Percentiles rank a stretch among this genome's conserved stretches.
These are phyloP conservation scores for Brachionus calyciflorus DNA, from an alignment of 1,140 invertebrate genomes.

Conservation along the genomic window DNA sequence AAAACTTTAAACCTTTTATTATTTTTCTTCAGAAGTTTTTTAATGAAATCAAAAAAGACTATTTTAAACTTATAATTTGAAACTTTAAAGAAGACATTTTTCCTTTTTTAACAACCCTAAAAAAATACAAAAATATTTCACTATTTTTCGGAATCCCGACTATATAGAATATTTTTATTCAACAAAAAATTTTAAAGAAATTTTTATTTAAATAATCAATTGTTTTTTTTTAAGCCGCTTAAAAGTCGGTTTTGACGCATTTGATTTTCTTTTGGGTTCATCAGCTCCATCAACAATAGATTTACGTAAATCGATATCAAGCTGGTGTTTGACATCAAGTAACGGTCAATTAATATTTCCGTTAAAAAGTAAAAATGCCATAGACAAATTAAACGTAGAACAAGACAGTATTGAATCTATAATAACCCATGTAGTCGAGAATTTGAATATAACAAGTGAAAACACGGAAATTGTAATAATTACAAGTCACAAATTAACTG, in stretches of 20 bases:
- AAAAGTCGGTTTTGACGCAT: conserved; percentile 31
- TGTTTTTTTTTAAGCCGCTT: background rate
- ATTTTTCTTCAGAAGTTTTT: too few relatives aligned
- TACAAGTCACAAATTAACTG: conserved; percentile 26
- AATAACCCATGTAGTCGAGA: background rate
- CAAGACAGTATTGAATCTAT: conserved; percentile 1
- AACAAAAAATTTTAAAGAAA: too few relatives aligned
- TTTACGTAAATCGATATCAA: conserved; percentile 24
- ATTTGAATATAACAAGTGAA: conserved; percentile 19
- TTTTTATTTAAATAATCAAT: background rate
- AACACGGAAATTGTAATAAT: background rate
- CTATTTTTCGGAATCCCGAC: too few relatives aligned
- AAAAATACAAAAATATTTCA: too few relatives aligned
- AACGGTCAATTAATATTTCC: conserved; percentile 41
- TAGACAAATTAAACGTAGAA: conserved; percentile 25
- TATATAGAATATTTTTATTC: too few relatives aligned
- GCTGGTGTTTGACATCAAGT: conserved; percentile 19
- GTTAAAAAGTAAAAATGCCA: conserved; percentile 1
- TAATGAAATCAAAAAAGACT: too few relatives aligned
- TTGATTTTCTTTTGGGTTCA: conserved; percentile 22
- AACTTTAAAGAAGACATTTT: too few relatives aligned
- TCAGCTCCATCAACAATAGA: conserved; percentile 25
- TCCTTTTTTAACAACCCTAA: too few relatives aligned
- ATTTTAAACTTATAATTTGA: too few relatives aligned
- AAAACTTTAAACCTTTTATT: too few relatives aligned